These are phyloP conservation scores for Boulengeromyrus knoepffleri DNA, from an alignment of 2,113 vertebrate genomes.

Conservation along the genomic window DNA sequence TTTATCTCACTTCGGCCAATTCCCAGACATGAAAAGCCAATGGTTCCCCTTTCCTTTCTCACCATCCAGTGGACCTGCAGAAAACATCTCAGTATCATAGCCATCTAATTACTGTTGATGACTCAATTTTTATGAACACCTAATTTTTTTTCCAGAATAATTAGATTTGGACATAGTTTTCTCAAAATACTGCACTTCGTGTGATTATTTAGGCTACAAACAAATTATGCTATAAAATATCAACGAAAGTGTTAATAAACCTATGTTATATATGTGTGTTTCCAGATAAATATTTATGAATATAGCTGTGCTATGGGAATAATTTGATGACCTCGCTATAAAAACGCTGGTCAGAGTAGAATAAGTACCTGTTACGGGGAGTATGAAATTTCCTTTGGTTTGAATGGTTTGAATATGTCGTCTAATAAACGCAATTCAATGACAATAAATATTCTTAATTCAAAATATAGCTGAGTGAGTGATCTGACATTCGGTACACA, in stretches of 20 bases:
- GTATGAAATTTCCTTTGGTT: not conserved
- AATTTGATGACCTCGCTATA: not conserved
- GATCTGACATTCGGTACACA: not conserved
- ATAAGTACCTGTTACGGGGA: not conserved
- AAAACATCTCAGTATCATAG: not conserved
- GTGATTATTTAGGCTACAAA: not conserved
- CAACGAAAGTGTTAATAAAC: not conserved
- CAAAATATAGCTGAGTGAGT: not conserved
- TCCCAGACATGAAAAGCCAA: slow-evolving; percentile 6
- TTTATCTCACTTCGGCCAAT: not conserved
- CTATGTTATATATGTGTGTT: not conserved
- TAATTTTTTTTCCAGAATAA: not conserved
- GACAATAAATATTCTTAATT: slow-evolving; percentile 32
- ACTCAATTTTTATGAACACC: not conserved
- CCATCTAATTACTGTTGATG: not conserved
- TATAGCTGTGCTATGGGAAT: not conserved
- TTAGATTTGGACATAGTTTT: not conserved
- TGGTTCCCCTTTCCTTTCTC: not conserved
- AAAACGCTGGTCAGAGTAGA: no score
- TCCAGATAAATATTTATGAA: not conserved
- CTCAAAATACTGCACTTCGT: not conserved
- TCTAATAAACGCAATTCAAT: not conserved
- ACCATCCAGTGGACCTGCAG: not conserved
- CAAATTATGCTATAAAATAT: not conserved
- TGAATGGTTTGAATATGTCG: not conserved